Evolutionary conservation across 1,140 invertebrate genomes (phyloP).

Genomic region (Saccostrea cuccullata): DNA sequence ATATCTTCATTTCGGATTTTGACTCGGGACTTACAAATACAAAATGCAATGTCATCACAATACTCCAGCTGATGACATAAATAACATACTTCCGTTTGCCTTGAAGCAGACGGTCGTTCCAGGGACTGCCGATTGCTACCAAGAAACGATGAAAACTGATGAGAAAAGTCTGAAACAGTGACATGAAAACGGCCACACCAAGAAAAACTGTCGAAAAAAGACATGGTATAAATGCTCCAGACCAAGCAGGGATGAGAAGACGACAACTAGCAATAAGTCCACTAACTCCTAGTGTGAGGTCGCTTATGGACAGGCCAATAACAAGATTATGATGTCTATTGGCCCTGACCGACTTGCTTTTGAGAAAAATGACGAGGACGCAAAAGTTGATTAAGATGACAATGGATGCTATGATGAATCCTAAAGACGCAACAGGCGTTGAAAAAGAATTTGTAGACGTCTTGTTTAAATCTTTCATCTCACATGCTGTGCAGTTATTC

Average conservation of each 20-base stretch:
- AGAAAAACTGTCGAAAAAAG: neutral
- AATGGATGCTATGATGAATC: neutral
- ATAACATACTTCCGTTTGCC: constrained; percentile 14
- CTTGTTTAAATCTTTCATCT: neutral
- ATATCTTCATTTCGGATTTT: neutral
- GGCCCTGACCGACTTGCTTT: neutral
- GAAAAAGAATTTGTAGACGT: neutral
- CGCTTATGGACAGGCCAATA: neutral
- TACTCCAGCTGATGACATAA: neutral
- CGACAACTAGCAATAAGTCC: neutral
- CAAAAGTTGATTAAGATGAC: neutral
- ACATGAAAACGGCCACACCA: neutral
- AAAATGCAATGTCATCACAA: neutral
- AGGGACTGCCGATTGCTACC: neutral
- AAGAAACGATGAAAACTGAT: constrained; percentile 22
- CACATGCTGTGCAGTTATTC: constrained; percentile 2
- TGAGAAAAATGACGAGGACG: neutral
- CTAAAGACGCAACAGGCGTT: neutral
- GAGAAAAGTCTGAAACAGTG: constrained; percentile 13
- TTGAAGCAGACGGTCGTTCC: constrained; percentile 1
- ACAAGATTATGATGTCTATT: constrained; percentile 17
- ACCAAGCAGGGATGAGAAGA: constrained; percentile 7
- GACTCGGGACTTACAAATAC: neutral
- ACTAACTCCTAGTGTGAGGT: neutral
- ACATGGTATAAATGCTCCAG: neutral